Base-by-base conservation (phyloP, 2,888 invertebrate genomes). In the Schrankia costaestrigalis region DNA sequence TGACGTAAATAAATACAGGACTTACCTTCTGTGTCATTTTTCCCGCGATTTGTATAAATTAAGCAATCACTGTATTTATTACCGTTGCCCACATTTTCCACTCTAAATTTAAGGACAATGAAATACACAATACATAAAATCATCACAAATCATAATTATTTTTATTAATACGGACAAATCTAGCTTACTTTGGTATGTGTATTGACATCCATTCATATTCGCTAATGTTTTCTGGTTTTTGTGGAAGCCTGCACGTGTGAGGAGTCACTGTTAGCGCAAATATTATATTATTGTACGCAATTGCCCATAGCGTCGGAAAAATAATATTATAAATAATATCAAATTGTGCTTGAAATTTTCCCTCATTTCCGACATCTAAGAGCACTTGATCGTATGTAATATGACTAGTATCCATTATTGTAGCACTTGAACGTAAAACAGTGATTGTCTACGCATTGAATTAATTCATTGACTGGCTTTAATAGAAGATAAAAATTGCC, bases 341-440 rank as follows among this genome's bases (percentile, higher is more conserved):
- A 54, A 78, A 84, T 33, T 62, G 63, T 35, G 58, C 72, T 65
- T 90, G 89, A 60, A 78, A 89, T 37, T 48, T 66, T 24, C 87
- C 86, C 55, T 75, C 73, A 22, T 43, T 35, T 24, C 82, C 80
- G 28, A 89, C 57, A 61, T 77, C 70, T 35, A 19, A 19, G 8
- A 80, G 60, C 22, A 71, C 75, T 22, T 66, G 67, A 27, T 76
- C 72, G 41, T 74, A 79, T 11, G 62, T 41, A n/a, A n/a, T n/a
- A n/a, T n/a, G n/a, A n/a, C n/a, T n/a, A 17, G 68, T 62, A 39
- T 69, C 61, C 78, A 78, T 79, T 3, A 14, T 17, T 22, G 10
- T 32, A 7, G n/a, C n/a, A n/a, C 6, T 3, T 21, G n/a, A 21
- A 21, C 21, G n/a, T 17, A 21, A n/a, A n/a, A n/a, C n/a, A n/a